These are phyloP conservation scores for Tetragnatha versicolor DNA, from an alignment of 1,140 invertebrate genomes.

Conservation along the genomic window DNA sequence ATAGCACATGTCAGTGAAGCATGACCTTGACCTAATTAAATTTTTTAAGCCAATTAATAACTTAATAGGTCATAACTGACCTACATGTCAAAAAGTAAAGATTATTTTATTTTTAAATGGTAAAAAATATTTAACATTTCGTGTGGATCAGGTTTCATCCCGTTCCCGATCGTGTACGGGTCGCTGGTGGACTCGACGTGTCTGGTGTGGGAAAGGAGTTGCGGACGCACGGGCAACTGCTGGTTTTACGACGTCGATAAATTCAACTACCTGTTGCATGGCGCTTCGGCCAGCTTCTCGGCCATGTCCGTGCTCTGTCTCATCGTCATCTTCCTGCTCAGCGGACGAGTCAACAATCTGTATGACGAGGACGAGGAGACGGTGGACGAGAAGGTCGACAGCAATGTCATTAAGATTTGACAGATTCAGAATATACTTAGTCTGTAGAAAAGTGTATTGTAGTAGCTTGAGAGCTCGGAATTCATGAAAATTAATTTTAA, in stretches of 20 bases:
- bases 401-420: too few species aligned
- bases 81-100: too few species aligned
- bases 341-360: constrained; percentile 41
- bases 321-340: constrained; percentile 35
- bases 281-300: constrained; percentile 50
- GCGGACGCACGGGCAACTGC: constrained; percentile 62
- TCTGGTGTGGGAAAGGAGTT: constrained; percentile 60
- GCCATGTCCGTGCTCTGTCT: constrained; percentile 35
- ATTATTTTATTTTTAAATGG: too few species aligned
- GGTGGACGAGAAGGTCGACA: too few species aligned
- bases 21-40: too few species aligned
- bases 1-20: too few species aligned
- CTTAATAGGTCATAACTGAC: too few species aligned
- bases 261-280: constrained; percentile 58
- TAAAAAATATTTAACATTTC: neutral
- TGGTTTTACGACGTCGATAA: constrained; percentile 61
- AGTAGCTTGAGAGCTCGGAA: too few species aligned
- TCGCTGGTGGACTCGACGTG: constrained; percentile 61
- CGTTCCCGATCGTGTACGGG: constrained; percentile 62
- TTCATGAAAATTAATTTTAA: too few species aligned
- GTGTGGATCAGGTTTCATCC: constrained; percentile 60
- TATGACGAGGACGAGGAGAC: constrained; percentile 55
- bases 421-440: too few species aligned
- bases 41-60: too few species aligned
- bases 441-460: too few species aligned